A percentile compares a stretch with the other conserved stretches of the same genome.
Conservation (phyloP, 1,140 invertebrate genomes). For the Aphelinus certus region DNA sequence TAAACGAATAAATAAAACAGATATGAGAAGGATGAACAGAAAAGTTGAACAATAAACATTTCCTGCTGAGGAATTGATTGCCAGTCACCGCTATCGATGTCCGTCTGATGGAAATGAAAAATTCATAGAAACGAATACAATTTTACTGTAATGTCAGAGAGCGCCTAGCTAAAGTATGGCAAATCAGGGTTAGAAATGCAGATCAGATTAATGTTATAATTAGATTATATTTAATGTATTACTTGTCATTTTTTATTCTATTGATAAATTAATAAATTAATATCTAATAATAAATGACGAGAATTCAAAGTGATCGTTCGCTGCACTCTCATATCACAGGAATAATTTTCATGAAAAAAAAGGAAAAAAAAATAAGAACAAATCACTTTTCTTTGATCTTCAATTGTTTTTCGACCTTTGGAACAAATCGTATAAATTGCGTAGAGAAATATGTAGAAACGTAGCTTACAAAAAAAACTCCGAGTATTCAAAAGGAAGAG, state of each 20-base stretch:
- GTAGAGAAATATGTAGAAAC: not conserved
- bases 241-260: constrained; percentile 43
- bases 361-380: not conserved
- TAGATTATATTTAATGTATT: constrained; percentile 43
- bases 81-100: constrained; percentile 15
- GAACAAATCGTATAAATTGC: not conserved
- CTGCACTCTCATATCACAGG: constrained; percentile 38
- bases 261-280: constrained; percentile 40
- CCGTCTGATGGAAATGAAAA: constrained; percentile 10
- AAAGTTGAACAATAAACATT: constrained; percentile 22
- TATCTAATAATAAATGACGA: constrained; percentile 41
- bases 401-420: not conserved
- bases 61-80: constrained; percentile 32
- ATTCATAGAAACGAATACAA: not conserved
- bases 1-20: constrained; percentile 26
- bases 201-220: constrained; percentile 36
- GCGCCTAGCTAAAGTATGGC: constrained; percentile 38
- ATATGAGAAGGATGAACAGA: constrained; percentile 2
- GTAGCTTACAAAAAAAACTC: not conserved
- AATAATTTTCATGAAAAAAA: constrained; percentile 26
- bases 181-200: constrained; percentile 40
- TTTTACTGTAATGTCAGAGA: constrained; percentile 36
- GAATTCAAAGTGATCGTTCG: constrained; percentile 35
- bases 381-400: constrained; percentile 28
- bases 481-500: not conserved